phyloP scores from a whole-genome alignment of 1,140 invertebrate genomes.

The Episyrphus balteatus region DNA sequence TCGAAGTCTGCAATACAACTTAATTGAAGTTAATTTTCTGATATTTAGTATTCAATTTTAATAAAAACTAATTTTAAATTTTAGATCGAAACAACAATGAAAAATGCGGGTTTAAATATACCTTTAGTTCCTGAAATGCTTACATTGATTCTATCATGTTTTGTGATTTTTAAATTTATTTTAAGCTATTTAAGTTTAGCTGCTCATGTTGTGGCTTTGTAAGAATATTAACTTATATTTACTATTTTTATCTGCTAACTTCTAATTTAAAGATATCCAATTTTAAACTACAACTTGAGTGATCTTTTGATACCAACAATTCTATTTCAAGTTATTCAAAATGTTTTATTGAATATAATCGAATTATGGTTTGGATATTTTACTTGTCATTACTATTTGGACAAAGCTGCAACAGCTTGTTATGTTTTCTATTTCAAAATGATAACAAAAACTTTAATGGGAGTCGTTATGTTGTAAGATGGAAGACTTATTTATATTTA shows the following conservation, averaged over 20 bases:
- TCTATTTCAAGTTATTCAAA: constrained; percentile 18
- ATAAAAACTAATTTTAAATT: too few relatives aligned
- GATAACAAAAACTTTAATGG: constrained; percentile 13
- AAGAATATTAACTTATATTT: constrained; percentile 4
- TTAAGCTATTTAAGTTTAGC: constrained; percentile 19
- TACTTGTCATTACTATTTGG: constrained; percentile 13
- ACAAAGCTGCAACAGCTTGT: constrained; percentile 17
- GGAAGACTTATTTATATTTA: too few relatives aligned
- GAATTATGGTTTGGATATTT: constrained; percentile 21
- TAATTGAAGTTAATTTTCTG: too few relatives aligned
- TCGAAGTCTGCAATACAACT: too few relatives aligned
- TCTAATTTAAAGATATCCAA: constrained; percentile 17
- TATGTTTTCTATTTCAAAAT: constrained; percentile 16
- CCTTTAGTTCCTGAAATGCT: too few relatives aligned
- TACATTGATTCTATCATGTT: too few relatives aligned
- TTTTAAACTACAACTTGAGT: constrained; percentile 18
- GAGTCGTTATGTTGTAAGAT: constrained; percentile 15
- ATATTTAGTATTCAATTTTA: too few relatives aligned
- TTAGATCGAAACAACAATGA: too few relatives aligned
- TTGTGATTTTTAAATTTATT: constrained; percentile 8
- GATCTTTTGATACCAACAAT: constrained; percentile 26
- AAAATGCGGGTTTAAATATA: too few relatives aligned
- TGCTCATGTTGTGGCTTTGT: constrained; percentile 26
- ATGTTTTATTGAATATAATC: constrained; percentile 17
- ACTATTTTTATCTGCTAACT: neutral